Base-by-base conservation (phyloP, 2,888 invertebrate genomes). In the Pyrocoelia pectoralis region DNA sequence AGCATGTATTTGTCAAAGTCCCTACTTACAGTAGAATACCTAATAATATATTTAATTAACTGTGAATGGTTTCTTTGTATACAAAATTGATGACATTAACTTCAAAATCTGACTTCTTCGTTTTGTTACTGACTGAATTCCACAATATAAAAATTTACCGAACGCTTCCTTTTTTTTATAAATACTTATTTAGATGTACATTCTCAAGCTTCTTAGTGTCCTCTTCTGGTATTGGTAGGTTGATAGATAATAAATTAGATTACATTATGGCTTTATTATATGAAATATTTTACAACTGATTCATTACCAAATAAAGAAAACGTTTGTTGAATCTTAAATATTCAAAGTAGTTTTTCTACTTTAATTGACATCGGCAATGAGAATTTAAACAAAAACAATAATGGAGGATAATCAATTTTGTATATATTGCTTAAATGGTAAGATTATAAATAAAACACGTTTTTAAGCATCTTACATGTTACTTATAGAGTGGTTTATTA, bases 101-200 rank as follows among this genome's bases (percentile, higher is more conserved):
- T 53, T 53, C 14, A 17, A 51, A 33, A 38, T 53, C 12, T 53
- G 53, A 38, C 53, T 15, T 12, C n/a, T 53, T n/a, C 33, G 29
- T 53, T 24, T 53, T 53, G 19, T 53, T 38, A 53, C 40, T 15
- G 38, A 18, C 53, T 8, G 1, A 18, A 28, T 13, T 40, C 10
- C 33, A 18, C 24, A 28, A 24, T 51, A 28, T 51, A 29, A 51
- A 51, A 51, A 51, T 24, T 51, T 8, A 13, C 15, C 43, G 15
- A 15, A 13, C 1, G 43, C 14, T 43, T 38, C n/a, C n/a, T n/a
- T n/a, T n/a, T n/a, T n/a, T 24, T 24, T 24, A 5, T 24, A 24
- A 24, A 24, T 24, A 24, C 24, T 24, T 24, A 43, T 43, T 43
- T 15, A 43, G 12, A 43, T 43, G 43, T 13, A 15, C 43, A 43